Base-by-base conservation (phyloP, 2,888 invertebrate genomes). In the Drosophila fulvimacula region DNA sequence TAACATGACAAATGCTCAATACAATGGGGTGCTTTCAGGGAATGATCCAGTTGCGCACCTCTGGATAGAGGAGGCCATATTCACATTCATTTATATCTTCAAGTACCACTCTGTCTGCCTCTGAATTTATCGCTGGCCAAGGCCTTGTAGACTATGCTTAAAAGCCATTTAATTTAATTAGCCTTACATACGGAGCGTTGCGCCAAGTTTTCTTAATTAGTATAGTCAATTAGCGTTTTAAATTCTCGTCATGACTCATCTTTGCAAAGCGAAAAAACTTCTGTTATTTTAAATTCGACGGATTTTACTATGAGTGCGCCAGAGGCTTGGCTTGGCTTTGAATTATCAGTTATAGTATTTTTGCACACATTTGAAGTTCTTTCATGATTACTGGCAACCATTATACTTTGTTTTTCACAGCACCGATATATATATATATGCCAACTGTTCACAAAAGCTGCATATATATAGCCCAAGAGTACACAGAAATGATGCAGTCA, bases 171-270 rank as follows among this genome's bases (percentile, higher is more conserved):
- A 55, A 63, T 62, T 65, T 48, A 32, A 53, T 63, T 34, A 46
- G 46, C 34, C 21, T 51, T 55, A 52, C 21, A 46, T 55, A 52
- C 11, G 39, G 17, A 17, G 52, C 51, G 27, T 51, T 21, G 52
- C 53, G 57, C 24, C 60, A 34, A 44, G 51, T 57, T 79, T 53
- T 32, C 51, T 41, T 77, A 77, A 73, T 77, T 76, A 56, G 36
- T 44, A 38, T 42, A 65, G 49, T 30, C 76, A 79, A 79, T 79
- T 79, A 70, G 49, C 49, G 48, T 24, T 53, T 44, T 39, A 5
- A 44, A 53, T n/a, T n/a, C 11, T 21, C 55, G 55, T 19, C 61
- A 62, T 49, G 60, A 53, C 55, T 65, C 11, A 48, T 19, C 58
- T 73, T 63, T 17, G 57, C 38, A 38, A 13, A 60, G 34, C 49